Evolutionary conservation across 2,797 vertebrate genomes (phyloP), one percentile per base, ranked within the genome.

Genomic region (Semotilus atromaculatus): DNA sequence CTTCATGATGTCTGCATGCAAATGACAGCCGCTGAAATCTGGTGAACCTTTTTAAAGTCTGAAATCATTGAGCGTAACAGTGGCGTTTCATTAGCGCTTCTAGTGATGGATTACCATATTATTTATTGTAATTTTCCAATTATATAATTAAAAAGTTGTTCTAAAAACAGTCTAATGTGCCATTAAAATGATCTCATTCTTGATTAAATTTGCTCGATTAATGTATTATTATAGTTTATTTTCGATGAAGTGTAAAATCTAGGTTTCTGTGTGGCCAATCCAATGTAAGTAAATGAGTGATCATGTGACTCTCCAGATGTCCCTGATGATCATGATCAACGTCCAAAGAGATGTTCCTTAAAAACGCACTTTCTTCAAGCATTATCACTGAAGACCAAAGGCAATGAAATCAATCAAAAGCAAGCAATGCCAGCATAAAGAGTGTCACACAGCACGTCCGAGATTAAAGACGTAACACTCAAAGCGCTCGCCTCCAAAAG

Each of bases 401-500:
- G 21, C 55, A n/a, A 4, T n/a, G 55, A n/a, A 58, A 55, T n/a
- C 55, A n/a, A 58, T 58, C 23, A 58, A n/a, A 58, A 58, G 3
- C 55, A 58, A 5, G 3, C 55, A 58, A 5, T 11, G 64, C 36
- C 70, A 80, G 23, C 53, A 58, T 67, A 64, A 82, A 78, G 67
- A 55, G 19, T 43, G 76, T 71, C 45, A 45, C 67, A 83, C 90
- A 75, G 87, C 43, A 45, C 88, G 90, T 86, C 75, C 88, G 85
- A 90, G 94, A 95, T 96, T 95, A 95, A 96, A 96, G 95, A 94
- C 92, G 84, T 91, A 90, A 92, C 86, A 86, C 90, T 94, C 87
- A 95, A 94, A 94, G 93, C 94, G 60, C 86, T 31, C 68, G 79
- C 88, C 88, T 78, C 72, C 68, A 87, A 90, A 89, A 92, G 90